A percentile compares a stretch with the other conserved stretches of the same genome.
These are phyloP conservation scores for Macroglossus sobrinus DNA, from an alignment of 2,113 vertebrate genomes.

Conservation along the genomic window DNA sequence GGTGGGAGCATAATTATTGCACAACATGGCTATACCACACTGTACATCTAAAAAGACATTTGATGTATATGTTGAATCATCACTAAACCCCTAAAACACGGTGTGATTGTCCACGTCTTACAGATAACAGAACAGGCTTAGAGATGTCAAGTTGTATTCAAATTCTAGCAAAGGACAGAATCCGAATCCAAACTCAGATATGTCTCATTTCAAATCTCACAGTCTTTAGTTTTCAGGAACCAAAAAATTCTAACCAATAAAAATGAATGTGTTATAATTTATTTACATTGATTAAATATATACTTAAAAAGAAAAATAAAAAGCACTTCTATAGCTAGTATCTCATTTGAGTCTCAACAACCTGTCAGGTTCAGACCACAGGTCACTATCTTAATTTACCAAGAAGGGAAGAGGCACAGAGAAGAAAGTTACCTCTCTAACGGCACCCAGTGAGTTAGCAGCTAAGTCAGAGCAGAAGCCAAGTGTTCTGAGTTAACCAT, in stretches of 20 bases:
- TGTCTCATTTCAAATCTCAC: not conserved
- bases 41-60: not conserved
- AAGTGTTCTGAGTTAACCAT: not conserved
- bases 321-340: not conserved
- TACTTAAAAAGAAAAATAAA: not conserved
- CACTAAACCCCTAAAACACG: not conserved
- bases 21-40: no score
- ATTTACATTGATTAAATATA: slow-evolving; percentile 12
- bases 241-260: slow-evolving; percentile 39
- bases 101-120: not conserved
- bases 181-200: not conserved
- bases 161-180: slow-evolving; percentile 32
- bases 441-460: not conserved
- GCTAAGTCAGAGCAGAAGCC: not conserved
- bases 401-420: not conserved
- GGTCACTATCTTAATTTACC: not conserved
- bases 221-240: not conserved
- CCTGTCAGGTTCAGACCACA: not conserved
- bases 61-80: not conserved
- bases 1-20: not conserved
- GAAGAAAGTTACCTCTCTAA: not conserved
- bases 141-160: not conserved
- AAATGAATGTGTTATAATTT: not conserved
- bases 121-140: not conserved
- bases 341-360: not conserved